Percentiles rank a stretch among this genome's conserved stretches.
Conservation (phyloP, 2,797 vertebrate species). For the Gobio occitaniae region DNA sequence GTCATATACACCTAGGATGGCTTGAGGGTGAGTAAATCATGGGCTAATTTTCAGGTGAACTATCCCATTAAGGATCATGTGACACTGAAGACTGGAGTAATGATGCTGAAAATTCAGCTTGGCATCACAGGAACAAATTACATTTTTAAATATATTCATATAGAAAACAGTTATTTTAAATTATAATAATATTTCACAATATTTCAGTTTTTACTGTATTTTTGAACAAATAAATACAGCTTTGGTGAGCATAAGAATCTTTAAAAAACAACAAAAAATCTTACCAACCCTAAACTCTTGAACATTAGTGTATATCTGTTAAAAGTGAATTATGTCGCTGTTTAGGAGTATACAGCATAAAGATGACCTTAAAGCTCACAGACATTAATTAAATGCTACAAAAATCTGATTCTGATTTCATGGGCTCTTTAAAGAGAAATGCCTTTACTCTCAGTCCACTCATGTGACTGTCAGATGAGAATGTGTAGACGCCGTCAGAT, state of each 20-base stretch:
- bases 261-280: background rate
- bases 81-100: background rate
- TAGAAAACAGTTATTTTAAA: background rate
- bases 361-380: background rate
- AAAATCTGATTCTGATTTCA: background rate
- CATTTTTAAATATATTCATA: background rate
- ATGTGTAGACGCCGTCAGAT: conserved; percentile 11
- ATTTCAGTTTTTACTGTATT: background rate
- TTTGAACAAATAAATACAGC: background rate
- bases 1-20: no score
- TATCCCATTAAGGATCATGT: background rate
- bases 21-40: no score
- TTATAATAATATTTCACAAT: background rate
- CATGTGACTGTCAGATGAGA: conserved; percentile 49
- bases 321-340: background rate
- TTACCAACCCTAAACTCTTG: background rate
- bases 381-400: background rate
- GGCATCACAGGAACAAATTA: background rate
- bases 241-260: no score
- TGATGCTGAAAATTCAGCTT: background rate
- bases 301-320: background rate
- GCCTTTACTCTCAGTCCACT: conserved; percentile 9
- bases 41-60: no score
- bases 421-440: conserved; percentile 4
- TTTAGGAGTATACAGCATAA: background rate